A percentile compares a stretch with the other conserved stretches of the same genome.
These are phyloP conservation scores for Dicaeum eximium DNA, from an alignment of 2,113 vertebrate genomes.

Conservation along the genomic window DNA sequence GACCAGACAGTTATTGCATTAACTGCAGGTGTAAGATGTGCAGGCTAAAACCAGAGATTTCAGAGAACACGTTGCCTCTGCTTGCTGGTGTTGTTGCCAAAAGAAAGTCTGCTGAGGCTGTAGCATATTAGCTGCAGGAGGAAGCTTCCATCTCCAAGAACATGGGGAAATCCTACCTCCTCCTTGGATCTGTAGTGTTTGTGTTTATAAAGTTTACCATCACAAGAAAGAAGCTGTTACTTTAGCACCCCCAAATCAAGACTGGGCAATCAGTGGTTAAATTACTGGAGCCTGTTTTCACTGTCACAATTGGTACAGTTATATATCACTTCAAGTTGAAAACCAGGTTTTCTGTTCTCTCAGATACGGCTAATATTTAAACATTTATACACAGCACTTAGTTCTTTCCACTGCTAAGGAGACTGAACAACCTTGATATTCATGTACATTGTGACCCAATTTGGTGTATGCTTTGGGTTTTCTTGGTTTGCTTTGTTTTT, in stretches of 20 bases:
- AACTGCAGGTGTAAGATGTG: not conserved
- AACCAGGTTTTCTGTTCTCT: not conserved
- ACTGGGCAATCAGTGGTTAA: not conserved
- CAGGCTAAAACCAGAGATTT: not conserved
- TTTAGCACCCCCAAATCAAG: not conserved
- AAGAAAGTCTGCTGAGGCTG: not conserved
- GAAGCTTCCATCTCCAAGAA: not conserved
- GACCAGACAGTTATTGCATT: not conserved
- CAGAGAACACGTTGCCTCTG: not conserved
- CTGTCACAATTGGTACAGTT: not conserved
- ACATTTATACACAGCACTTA: not conserved
- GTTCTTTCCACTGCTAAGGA: not conserved
- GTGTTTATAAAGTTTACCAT: not conserved
- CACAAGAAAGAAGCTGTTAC: not conserved
- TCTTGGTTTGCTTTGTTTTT: not conserved
- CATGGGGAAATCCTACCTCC: rapidly evolving
- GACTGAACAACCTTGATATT: not conserved
- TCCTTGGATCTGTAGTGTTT: not conserved
- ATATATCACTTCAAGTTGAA: not conserved
- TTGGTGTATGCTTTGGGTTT: not conserved
- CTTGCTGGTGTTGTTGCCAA: not conserved
- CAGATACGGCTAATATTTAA: conserved; percentile 2
- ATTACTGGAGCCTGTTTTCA: not conserved
- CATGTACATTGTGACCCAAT: not conserved
- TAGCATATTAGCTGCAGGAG: not conserved